Base-by-base conservation (phyloP, 2,113 vertebrate species). In the Saguinus imperator region DNA sequence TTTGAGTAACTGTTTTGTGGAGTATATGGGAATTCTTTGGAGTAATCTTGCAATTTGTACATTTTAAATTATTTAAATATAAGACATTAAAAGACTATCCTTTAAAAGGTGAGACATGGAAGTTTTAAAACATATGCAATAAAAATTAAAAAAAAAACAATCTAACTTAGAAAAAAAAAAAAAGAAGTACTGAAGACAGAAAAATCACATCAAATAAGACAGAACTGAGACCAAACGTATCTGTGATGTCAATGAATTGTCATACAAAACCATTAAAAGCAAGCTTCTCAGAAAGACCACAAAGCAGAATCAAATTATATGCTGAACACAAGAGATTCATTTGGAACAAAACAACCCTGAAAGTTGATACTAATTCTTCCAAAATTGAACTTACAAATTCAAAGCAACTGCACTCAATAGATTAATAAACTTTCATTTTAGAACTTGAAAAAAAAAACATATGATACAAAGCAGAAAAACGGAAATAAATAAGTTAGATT, bases 71-170 rank as follows among this genome's bases (percentile, higher is more conserved):
- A 48, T 48, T 55, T 94, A 40, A 80, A 64, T 81, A 68, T 75
- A 70, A 77, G 55, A 89, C 52, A 32, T 64, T 83, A 70, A 79
- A 86, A 93, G 68, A 11, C 17, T 90, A 72, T 79, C 11, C 25
- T 72, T 58, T 76, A 76, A 64, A 85, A 96, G 70, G 20, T 81
- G 23, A 94, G 64, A 37, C 9, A 43, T 66, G 43, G 86, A 85
- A 61, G 5, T 72, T 80, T 77, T 17, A 82, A 96, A 96, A 57
- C 66, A n/a, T n/a, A n/a, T n/a, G n/a, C n/a, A n/a, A n/a, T n/a
- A n/a, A n/a, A n/a, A n/a, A n/a, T n/a, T n/a, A n/a, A n/a, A n/a
- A n/a, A n/a, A n/a, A n/a, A n/a, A n/a, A n/a, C n/a, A n/a, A n/a
- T n/a, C n/a, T n/a, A n/a, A n/a, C n/a, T n/a, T n/a, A n/a, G n/a